Conservation (phyloP, 2,888 invertebrate species). For the Microchrysa polita region DNA sequence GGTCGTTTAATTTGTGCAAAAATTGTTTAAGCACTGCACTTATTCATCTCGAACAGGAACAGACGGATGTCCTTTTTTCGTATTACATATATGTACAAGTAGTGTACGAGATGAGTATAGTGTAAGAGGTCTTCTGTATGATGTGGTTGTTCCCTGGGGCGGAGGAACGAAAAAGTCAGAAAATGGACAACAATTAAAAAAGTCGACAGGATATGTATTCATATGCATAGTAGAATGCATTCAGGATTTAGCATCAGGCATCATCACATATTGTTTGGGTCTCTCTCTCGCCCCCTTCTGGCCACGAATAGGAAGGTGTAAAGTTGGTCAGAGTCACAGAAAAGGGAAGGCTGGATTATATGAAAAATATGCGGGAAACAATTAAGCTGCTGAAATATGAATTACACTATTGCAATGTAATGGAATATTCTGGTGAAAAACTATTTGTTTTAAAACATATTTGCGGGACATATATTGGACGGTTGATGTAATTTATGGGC, state of each 20-base stretch:
- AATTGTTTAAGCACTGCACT: constrained; percentile 33
- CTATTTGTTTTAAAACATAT: no score
- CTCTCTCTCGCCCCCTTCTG: no score
- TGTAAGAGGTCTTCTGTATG: not conserved
- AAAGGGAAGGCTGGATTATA: not conserved
- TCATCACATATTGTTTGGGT: no score
- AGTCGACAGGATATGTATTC: not conserved
- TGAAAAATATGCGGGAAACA: constrained; percentile 30
- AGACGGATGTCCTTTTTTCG: not conserved
- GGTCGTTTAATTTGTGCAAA: constrained; percentile 44
- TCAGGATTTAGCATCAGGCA: no score
- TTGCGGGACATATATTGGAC: no score
- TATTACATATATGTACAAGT: not conserved
- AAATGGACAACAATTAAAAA: constrained; percentile 41
- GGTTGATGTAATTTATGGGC: no score
- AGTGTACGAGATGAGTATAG: not conserved
- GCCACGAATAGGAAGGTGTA: no score
- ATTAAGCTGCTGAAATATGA: constrained; percentile 50
- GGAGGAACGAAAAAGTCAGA: constrained; percentile 5
- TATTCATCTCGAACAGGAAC: constrained; percentile 12
- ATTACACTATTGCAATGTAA: constrained; percentile 19
- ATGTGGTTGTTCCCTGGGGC: not conserved
- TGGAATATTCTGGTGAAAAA: not conserved
- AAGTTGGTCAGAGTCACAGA: no score
- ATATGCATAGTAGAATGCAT: no score